These are phyloP conservation scores for Cossypha heuglini DNA, from an alignment of 2,797 vertebrate species.

Conservation along the genomic window DNA sequence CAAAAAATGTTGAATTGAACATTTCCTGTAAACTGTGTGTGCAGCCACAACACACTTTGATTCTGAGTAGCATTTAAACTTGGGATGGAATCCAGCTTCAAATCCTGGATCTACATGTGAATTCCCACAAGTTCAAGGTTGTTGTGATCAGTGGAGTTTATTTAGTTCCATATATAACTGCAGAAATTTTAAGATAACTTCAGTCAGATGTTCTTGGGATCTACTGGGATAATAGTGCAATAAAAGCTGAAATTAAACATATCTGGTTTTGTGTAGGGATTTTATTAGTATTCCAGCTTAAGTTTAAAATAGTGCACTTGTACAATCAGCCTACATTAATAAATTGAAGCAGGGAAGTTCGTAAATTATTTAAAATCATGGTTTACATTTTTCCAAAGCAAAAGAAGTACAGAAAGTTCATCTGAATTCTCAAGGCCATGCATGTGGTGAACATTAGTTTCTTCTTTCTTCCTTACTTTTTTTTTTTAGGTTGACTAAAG, in stretches of 20 bases:
- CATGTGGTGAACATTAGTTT: slow-evolving; percentile 41
- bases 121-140: slow-evolving; percentile 34
- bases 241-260: slow-evolving; percentile 65
- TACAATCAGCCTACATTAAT: neutral
- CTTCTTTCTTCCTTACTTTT: neutral
- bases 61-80: slow-evolving; percentile 15
- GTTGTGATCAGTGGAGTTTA: slow-evolving; percentile 1
- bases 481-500: neutral
- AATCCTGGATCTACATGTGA: slow-evolving; percentile 38
- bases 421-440: slow-evolving; percentile 32
- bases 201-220: slow-evolving; percentile 62
- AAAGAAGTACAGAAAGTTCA: slow-evolving; percentile 17
- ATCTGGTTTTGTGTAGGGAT: slow-evolving; percentile 30
- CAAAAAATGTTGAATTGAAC: slow-evolving; percentile 22
- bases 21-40: neutral
- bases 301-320: slow-evolving; percentile 31
- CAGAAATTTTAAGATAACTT: slow-evolving; percentile 61
- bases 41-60: slow-evolving; percentile 24
- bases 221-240: slow-evolving; percentile 30
- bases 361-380: slow-evolving; percentile 28
- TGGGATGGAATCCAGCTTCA: slow-evolving; percentile 30
- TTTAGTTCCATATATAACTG: slow-evolving; percentile 27
- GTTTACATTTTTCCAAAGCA: slow-evolving; percentile 23
- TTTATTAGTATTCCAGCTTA: slow-evolving; percentile 20
- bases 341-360: slow-evolving; percentile 37